Evolutionary conservation across 2,113 vertebrate species (phyloP).

Genomic region (Martes martes): DNA sequence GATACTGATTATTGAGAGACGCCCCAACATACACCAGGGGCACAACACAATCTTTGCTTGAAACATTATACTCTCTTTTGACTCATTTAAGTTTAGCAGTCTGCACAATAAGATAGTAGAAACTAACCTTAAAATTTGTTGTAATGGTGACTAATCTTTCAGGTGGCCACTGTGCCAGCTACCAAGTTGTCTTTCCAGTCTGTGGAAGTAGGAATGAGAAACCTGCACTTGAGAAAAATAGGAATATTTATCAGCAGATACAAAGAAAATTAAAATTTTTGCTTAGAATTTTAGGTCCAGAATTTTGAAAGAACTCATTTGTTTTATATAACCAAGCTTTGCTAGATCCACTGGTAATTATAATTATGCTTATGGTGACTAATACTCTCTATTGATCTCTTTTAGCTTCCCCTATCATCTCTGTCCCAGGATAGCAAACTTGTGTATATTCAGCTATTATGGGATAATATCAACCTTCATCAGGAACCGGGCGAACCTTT

Average conservation of each 20-base stretch:
- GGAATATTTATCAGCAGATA: neutral
- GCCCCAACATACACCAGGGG: neutral
- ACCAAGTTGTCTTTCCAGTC: neutral
- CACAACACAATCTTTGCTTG: neutral
- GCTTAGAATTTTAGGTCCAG: constrained; percentile 1
- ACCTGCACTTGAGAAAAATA: constrained; percentile 16
- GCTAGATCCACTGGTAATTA: neutral
- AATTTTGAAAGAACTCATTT: constrained; percentile 3
- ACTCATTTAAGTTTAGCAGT: neutral
- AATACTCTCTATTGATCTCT: constrained; percentile 47
- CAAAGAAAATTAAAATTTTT: constrained; percentile 27
- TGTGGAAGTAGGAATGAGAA: constrained; percentile 31
- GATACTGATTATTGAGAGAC: neutral
- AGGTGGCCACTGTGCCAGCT: neutral
- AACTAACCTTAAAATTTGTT: neutral
- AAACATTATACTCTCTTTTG: neutral
- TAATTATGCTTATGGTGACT: neutral
- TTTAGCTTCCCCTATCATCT: constrained; percentile 91
- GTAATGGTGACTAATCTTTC: neutral
- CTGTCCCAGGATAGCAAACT: constrained; percentile 96
- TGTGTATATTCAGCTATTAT: constrained; percentile 94
- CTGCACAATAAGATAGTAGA: neutral
- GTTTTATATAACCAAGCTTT: neutral
- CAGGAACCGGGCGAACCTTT: constrained; percentile 92
- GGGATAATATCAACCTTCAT: constrained; percentile 98